phyloP scores from a whole-genome alignment of 2,113 vertebrate species.

The Nibea coibor region DNA sequence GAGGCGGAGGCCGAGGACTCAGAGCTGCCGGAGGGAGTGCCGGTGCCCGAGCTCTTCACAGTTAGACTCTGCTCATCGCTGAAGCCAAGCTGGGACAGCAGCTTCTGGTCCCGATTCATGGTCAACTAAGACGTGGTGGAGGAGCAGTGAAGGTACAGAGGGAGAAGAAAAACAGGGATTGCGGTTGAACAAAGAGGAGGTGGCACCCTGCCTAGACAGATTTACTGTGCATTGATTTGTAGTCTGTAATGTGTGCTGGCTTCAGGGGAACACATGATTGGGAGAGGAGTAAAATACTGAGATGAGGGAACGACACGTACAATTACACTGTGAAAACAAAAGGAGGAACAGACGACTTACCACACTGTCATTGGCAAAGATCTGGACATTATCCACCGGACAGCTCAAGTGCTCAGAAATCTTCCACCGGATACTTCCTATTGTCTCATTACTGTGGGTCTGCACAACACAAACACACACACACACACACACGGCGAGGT shows the following conservation, averaged over 20 bases:
- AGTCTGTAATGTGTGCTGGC: constrained; percentile 1
- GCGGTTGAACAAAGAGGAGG: constrained; percentile 10
- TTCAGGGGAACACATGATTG: constrained; percentile 42
- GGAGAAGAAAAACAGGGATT: constrained; percentile 25
- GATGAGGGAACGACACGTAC: constrained; percentile 21
- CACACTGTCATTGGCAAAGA: constrained; percentile 98
- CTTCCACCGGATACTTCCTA: constrained; percentile 97
- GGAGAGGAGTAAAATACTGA: constrained; percentile 24
- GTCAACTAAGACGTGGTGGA: constrained; percentile 86
- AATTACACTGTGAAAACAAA: constrained; percentile 17
- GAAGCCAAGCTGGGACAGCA: constrained; percentile 97
- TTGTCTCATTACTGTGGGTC: constrained; percentile 99
- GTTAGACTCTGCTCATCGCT: constrained; percentile 95
- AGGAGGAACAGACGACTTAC: constrained; percentile 80
- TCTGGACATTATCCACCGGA: constrained; percentile 97
- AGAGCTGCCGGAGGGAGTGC: constrained; percentile 95
- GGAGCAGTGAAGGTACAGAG: constrained; percentile 8
- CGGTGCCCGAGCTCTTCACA: constrained; percentile 95
- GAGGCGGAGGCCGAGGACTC: constrained; percentile 93
- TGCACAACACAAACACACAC: constrained; percentile 75
- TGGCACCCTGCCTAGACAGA: neutral
- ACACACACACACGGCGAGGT: constrained; percentile 15
- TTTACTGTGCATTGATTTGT: constrained; percentile 10
- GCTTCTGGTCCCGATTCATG: constrained; percentile 98
- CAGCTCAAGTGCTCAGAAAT: constrained; percentile 96